Percentiles rank a stretch among this genome's conserved stretches.
Evolutionary conservation across 2,797 vertebrate genomes (phyloP).

Genomic region (Australoheros facetus): DNA sequence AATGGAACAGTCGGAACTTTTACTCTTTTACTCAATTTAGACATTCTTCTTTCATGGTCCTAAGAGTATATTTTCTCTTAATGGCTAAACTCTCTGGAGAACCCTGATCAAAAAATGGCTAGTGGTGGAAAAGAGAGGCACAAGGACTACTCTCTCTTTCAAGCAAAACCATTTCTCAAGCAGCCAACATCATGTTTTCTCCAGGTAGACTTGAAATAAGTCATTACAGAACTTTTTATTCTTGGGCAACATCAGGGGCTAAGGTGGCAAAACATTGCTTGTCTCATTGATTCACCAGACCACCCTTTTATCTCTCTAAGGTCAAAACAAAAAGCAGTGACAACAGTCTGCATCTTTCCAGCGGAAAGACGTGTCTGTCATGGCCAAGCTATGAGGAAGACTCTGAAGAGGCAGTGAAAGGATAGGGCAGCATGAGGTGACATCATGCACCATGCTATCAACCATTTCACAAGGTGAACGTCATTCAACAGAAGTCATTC

Average conservation of each 20-base stretch:
- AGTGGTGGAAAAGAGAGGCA: not conserved
- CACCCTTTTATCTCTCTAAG: slow-evolving; percentile 31
- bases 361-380: slow-evolving; percentile 39
- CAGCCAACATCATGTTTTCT: not conserved
- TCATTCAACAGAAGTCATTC: slow-evolving; percentile 20
- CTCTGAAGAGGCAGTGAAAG: slow-evolving; percentile 34
- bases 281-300: slow-evolving; percentile 68
- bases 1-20: not conserved
- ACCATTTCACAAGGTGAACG: slow-evolving; percentile 13
- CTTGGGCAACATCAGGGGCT: not conserved
- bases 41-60: not conserved
- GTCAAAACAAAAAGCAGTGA: slow-evolving; percentile 17
- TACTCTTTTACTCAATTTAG: not conserved
- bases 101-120: not conserved
- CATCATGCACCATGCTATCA: slow-evolving; percentile 68
- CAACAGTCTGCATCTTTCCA: slow-evolving; percentile 40
- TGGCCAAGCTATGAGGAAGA: slow-evolving; percentile 44
- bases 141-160: not conserved
- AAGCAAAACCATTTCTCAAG: not conserved
- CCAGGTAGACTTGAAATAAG: not conserved
- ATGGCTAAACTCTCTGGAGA: not conserved
- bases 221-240: not conserved
- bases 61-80: slow-evolving; percentile 10
- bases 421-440: slow-evolving; percentile 28
- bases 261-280: slow-evolving; percentile 57